These are phyloP conservation scores for Paracyclopina nana DNA, from an alignment of 1,140 invertebrate genomes.

Conservation along the genomic window DNA sequence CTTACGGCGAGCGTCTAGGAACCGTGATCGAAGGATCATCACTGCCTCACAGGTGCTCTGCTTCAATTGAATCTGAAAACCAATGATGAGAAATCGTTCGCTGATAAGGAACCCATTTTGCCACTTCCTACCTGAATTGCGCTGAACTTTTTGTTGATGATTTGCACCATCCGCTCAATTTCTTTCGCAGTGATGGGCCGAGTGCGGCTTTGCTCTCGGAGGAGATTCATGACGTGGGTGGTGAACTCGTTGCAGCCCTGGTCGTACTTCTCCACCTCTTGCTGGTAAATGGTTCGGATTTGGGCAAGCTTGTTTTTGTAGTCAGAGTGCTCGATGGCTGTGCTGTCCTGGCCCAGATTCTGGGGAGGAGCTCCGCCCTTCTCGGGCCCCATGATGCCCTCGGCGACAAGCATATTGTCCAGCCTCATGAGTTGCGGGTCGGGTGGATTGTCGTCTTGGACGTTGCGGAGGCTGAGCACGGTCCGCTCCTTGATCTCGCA, in stretches of 20 bases:
- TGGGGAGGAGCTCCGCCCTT: conserved; percentile 51
- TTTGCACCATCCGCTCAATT: conserved; percentile 98
- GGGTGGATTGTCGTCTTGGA: conserved; percentile 48
- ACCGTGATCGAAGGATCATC: conserved; percentile 87
- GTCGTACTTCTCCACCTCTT: conserved; percentile 98
- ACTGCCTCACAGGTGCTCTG: conserved; percentile 99
- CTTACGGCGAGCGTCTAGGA: conserved; percentile 91
- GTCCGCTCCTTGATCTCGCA: conserved; percentile 98
- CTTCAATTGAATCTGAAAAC: conserved; percentile 89
- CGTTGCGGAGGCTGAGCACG: conserved; percentile 18
- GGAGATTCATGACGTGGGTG: conserved; percentile 94
- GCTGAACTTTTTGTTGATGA: conserved; percentile 98
- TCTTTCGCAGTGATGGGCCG: conserved; percentile 88
- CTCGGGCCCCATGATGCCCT: conserved; percentile 93
- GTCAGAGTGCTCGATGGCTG: conserved; percentile 91
- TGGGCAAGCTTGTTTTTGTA: conserved; percentile 95
- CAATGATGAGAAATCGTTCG: conserved; percentile 24
- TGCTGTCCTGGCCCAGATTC: conserved; percentile 38
- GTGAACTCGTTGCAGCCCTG: conserved; percentile 99
- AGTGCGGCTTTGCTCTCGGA: conserved; percentile 90
- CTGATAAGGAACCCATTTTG: not conserved
- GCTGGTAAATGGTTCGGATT: conserved; percentile 96
- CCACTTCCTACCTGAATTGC: conserved; percentile 53
- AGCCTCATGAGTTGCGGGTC: conserved; percentile 96
- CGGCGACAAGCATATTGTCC: conserved; percentile 99